These are phyloP conservation scores for Stenotaenia linearis DNA, from an alignment of 2,888 invertebrate genomes.

Conservation along the genomic window DNA sequence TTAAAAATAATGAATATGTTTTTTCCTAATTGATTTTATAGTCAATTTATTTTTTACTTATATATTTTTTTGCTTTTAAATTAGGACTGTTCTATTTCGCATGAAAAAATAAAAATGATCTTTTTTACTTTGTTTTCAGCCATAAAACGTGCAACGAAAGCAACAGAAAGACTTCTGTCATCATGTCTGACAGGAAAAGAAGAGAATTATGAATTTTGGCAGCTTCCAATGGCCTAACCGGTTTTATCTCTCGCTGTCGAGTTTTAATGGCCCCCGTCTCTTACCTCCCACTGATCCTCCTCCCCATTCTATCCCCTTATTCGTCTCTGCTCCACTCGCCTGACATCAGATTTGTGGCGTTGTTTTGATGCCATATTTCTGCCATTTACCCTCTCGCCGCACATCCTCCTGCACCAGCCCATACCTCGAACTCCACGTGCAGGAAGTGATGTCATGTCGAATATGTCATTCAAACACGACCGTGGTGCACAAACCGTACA, in stretches of 20 bases:
- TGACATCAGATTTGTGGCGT: conserved; percentile 26
- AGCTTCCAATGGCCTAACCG: conserved; percentile 23
- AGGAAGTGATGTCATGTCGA: conserved; percentile 21
- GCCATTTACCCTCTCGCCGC: conserved; percentile 17
- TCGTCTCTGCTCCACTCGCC: conserved; percentile 16
- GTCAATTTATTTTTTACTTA: not conserved
- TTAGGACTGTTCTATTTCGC: not conserved
- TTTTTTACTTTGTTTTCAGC: not conserved
- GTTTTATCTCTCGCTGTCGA: conserved; percentile 26
- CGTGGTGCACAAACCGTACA: not conserved
- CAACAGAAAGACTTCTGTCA: conserved; percentile 23
- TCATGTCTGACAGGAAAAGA: conserved; percentile 12
- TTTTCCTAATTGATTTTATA: not conserved
- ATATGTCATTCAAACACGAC: conserved; percentile 7
- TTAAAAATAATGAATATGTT: not conserved
- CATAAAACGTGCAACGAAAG: not conserved
- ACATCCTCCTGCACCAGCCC: not conserved
- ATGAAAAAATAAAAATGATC: not conserved
- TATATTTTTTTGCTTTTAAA: not conserved
- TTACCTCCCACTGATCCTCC: conserved; percentile 26
- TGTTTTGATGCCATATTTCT: conserved; percentile 26
- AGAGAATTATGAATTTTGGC: conserved; percentile 26
- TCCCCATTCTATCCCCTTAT: conserved; percentile 7
- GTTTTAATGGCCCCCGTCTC: conserved; percentile 26
- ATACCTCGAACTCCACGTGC: conserved; percentile 20